Evolutionary conservation across 2,113 vertebrate genomes (phyloP).

Genomic region (Dicaeum eximium): DNA sequence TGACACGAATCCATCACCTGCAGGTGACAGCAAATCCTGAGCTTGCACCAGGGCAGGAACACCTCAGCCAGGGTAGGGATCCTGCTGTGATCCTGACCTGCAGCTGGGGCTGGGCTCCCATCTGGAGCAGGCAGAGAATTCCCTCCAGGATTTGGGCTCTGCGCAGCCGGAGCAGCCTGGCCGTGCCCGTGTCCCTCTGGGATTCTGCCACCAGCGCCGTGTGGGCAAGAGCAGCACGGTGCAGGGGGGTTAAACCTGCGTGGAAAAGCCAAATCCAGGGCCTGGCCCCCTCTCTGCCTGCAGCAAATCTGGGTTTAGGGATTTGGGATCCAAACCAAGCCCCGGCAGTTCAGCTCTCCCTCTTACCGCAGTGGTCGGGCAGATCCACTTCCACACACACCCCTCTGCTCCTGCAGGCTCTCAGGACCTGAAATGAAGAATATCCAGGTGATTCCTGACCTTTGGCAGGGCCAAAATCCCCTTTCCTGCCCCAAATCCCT

Average conservation of each 20-base stretch:
- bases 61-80: accelerated
- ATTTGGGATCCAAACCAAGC: accelerated
- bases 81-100: slow-evolving; percentile 37
- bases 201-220: slow-evolving; percentile 47
- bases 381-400: slow-evolving; percentile 73
- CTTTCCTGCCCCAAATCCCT: too few relatives aligned
- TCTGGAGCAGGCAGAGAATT: slow-evolving; percentile 79
- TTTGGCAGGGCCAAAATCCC: background rate
- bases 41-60: background rate
- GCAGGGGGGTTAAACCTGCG: slow-evolving; percentile 79
- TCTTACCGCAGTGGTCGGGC: slow-evolving; percentile 74
- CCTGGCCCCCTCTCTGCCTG: accelerated
- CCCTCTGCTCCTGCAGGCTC: slow-evolving; percentile 59
- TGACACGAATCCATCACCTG: background rate
- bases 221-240: slow-evolving; percentile 73
- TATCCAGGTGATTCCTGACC: background rate
- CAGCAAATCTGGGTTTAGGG: accelerated
- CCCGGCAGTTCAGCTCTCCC: background rate
- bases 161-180: slow-evolving; percentile 60
- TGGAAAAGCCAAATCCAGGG: accelerated
- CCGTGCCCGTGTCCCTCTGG: background rate
- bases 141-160: slow-evolving; percentile 78
- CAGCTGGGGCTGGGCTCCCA: slow-evolving; percentile 69
- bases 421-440: slow-evolving; percentile 72
- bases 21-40: background rate